Evolutionary conservation across 1,140 invertebrate species (phyloP).

Genomic region (Chionoecetes opilio): DNA sequence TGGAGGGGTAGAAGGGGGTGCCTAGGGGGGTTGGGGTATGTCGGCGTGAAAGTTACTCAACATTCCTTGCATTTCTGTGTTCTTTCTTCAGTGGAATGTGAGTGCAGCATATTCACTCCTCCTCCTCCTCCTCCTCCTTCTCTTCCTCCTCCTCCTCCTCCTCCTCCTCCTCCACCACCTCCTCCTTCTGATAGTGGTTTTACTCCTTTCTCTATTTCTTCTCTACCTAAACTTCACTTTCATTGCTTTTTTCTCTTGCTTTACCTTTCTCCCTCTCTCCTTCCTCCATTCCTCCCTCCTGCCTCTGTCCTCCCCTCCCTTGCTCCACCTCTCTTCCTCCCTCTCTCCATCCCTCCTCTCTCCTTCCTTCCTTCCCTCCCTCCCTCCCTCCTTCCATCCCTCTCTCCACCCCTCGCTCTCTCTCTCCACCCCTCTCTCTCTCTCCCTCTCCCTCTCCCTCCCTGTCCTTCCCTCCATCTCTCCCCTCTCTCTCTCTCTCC

Average conservation of each 20-base stretch:
- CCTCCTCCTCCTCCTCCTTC: slow-evolving; percentile 8
- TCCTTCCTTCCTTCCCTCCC: not conserved
- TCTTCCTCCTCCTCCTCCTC: not conserved
- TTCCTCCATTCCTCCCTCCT: not conserved
- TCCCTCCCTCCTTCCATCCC: not conserved
- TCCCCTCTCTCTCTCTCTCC: no score
- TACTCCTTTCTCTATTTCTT: not conserved
- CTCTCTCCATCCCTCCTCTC: not conserved
- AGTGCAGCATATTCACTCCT: not conserved
- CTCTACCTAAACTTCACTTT: not conserved
- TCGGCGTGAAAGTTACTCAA: slow-evolving; percentile 11
- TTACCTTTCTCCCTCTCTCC: slow-evolving; percentile 24
- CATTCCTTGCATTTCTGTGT: slow-evolving; percentile 17
- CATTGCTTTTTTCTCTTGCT: not conserved
- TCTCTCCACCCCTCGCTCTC: not conserved
- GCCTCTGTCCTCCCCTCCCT: not conserved
- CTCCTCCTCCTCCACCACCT: not conserved
- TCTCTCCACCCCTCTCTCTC: not conserved
- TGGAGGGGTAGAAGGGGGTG: not conserved
- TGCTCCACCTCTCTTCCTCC: not conserved
- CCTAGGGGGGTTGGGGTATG: not conserved
- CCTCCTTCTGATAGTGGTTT: not conserved
- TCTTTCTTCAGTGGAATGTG: slow-evolving; percentile 28
- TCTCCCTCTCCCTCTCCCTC: not conserved
- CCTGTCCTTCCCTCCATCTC: not conserved